A percentile compares a stretch with the other conserved stretches of the same genome.
These are phyloP conservation scores for Orthonyx spaldingii DNA, from an alignment of 2,113 vertebrate genomes.

Conservation along the genomic window DNA sequence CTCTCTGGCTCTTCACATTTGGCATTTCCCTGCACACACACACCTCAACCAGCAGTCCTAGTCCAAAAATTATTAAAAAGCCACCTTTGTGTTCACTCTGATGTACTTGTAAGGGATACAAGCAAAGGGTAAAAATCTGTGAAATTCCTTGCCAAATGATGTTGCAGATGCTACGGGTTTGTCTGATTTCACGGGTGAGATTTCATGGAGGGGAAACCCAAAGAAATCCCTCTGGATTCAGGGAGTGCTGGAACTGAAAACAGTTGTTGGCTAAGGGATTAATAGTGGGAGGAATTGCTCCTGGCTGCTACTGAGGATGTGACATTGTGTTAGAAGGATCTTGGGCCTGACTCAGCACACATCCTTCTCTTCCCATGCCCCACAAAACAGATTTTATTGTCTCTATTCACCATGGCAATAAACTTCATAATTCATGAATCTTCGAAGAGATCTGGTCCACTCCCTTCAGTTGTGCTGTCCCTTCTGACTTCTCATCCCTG, in stretches of 20 bases:
- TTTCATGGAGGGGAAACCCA: not conserved
- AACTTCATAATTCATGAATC: not conserved
- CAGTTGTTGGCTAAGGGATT: not conserved
- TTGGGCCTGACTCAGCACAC: not conserved
- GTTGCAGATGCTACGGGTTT: not conserved
- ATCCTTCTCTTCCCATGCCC: not conserved
- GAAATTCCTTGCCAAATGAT: not conserved
- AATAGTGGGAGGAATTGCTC: not conserved
- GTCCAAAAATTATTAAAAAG: not conserved
- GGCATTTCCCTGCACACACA: not conserved
- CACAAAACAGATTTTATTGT: not conserved
- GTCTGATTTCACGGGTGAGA: not conserved
- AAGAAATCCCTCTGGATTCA: not conserved
- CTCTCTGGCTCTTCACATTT: not conserved
- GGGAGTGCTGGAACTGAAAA: not conserved
- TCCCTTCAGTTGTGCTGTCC: not conserved
- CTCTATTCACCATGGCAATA: not conserved
- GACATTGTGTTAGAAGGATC: not conserved
- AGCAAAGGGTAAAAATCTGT: not conserved
- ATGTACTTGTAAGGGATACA: not conserved
- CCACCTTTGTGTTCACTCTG: not conserved
- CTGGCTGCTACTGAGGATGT: not conserved
- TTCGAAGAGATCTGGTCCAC: not conserved
- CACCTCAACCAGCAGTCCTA: not conserved
- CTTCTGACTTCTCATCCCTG: not conserved